Percentiles rank a stretch among this genome's conserved stretches.
Conservation (phyloP, 2,113 vertebrate species). For the Melozone crissalis region DNA sequence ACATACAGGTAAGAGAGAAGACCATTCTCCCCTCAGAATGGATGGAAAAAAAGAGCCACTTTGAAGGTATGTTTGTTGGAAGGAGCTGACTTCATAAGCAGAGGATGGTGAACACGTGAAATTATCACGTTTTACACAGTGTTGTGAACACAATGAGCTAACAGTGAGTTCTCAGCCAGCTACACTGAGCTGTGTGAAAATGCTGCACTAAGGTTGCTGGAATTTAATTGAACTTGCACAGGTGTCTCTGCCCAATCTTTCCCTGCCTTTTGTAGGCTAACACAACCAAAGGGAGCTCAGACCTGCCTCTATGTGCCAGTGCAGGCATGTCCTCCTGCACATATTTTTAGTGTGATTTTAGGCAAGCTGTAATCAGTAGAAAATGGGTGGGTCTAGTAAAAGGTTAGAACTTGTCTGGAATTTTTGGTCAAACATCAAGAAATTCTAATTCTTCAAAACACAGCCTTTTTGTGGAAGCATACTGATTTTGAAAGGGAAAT, state of each 20-base stretch:
- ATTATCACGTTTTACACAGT: fast-evolving
- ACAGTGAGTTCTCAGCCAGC: not conserved
- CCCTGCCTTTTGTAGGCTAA: not conserved
- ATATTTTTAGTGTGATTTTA: not conserved
- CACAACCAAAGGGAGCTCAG: not conserved
- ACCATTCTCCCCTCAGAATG: not conserved
- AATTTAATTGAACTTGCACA: not conserved
- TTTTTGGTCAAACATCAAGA: slow-evolving; percentile 5
- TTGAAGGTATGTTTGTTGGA: not conserved
- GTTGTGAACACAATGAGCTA: not conserved
- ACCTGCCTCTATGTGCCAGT: not conserved
- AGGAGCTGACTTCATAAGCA: not conserved
- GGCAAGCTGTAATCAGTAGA: not conserved
- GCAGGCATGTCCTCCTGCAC: not conserved
- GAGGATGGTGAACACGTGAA: not conserved
- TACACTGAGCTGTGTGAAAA: not conserved
- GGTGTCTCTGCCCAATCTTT: not conserved
- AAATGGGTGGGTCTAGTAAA: not conserved
- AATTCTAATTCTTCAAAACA: slow-evolving; percentile 9
- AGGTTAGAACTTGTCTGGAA: slow-evolving; percentile 42
- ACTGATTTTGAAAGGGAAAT: not conserved
- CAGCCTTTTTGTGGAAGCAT: not conserved
- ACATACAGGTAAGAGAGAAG: not conserved
- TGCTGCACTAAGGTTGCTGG: not conserved
- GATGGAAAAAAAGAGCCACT: not conserved